Base-by-base conservation (phyloP, 2,113 vertebrate genomes). In the Albula glossodonta region DNA sequence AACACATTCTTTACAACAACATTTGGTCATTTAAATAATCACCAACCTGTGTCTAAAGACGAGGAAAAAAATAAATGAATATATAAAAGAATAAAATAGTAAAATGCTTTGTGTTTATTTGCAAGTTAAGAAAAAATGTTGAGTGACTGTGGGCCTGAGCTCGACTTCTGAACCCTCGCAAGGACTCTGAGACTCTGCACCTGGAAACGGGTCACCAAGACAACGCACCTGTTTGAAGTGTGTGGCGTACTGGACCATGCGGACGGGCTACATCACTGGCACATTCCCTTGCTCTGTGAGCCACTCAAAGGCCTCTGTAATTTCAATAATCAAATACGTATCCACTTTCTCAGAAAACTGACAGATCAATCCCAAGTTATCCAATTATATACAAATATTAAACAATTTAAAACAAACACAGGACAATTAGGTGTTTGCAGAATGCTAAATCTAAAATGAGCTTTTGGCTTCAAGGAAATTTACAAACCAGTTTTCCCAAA, bases 191-290 rank as follows among this genome's bases (percentile, higher is more conserved):
- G 19, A 19, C 63, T 70, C 63, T 22, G 6, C 63, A 8, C 63
- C 22, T 7, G 19, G 12, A 5, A 41, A 41, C 31, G 3, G 19
- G 19, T 70, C 63, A 22, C 63, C 1, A 80, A 25, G 15, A 85
- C 78, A 41, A 86, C 94, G 85, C 93, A 98, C 98, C 95, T 89
- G 95, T 95, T 99, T 99, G 88, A 99, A 99, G 90, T 99, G 98
- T 83, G 98, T 99, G 0, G 98, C 97, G 10, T 97, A 98, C 86
- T 99, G 98, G 87, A 99, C 98, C 93, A 97, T 99, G 74, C 98
- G 93, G 52, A 99, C 97, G 0, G 98, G 98, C 90, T 99, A 98
- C 98, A 99, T 99, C 19, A 99, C 31, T 41, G 31, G 31, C 31
- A 41, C 31, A 41, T 41, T 41, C 31, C 31, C 31, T 41, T 41